Conservation (phyloP, 2,888 invertebrate species). For the Fissipunctia ypsillon region DNA sequence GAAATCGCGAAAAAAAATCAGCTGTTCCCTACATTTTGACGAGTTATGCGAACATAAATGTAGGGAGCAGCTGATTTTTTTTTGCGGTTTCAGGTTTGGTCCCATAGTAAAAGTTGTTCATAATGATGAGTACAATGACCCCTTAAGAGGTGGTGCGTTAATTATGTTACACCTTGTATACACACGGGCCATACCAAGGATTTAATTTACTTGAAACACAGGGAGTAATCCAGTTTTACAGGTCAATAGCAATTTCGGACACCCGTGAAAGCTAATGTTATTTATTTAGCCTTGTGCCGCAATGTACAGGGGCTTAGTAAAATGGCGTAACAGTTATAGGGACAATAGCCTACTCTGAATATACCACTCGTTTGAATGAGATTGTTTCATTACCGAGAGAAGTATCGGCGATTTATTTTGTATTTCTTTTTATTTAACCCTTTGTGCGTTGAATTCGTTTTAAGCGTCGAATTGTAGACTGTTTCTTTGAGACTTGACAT, state of each 20-base stretch:
- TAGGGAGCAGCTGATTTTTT: too few species aligned
- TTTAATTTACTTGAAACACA: constrained; percentile 55
- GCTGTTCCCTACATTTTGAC: too few species aligned
- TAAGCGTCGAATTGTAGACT: background rate
- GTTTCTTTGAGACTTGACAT: background rate
- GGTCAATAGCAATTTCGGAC: constrained; percentile 54
- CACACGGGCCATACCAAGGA: background rate
- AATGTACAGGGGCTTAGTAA: constrained; percentile 6
- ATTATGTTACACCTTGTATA: background rate
- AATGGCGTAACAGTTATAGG: constrained; percentile 14
- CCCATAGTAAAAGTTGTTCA: too few species aligned
- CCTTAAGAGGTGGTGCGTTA: too few species aligned
- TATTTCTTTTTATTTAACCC: background rate
- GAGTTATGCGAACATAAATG: too few species aligned
- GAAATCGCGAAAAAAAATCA: too few species aligned
- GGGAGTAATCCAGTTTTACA: constrained; percentile 28
- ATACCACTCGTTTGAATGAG: constrained; percentile 32
- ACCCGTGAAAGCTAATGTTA: constrained; percentile 35
- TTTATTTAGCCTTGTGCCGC: constrained; percentile 49
- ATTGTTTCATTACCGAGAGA: constrained; percentile 43
- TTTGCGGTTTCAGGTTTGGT: too few species aligned
- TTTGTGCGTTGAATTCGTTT: constrained; percentile 5
- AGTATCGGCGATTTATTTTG: constrained; percentile 21
- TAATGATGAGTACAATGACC: too few species aligned
- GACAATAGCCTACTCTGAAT: constrained; percentile 16